Evolutionary conservation across 2,113 vertebrate genomes (phyloP).

Genomic region (Rhabdornis inornatus): DNA sequence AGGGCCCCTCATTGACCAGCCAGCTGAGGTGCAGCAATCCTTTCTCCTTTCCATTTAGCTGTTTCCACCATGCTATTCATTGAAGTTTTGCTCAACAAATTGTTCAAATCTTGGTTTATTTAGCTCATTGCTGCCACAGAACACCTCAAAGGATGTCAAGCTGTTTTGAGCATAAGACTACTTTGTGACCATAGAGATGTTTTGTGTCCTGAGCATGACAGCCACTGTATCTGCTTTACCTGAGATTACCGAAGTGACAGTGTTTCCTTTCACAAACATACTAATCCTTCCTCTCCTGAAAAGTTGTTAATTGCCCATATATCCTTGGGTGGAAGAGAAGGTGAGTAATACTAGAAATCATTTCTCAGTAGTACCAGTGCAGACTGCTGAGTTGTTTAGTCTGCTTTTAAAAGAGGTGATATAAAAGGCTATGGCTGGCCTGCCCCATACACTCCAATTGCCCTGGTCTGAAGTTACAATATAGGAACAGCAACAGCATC

Average conservation of each 20-base stretch:
- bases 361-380: not conserved
- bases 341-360: not conserved
- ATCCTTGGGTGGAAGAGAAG: not conserved
- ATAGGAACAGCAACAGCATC: not conserved
- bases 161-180: not conserved
- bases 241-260: not conserved
- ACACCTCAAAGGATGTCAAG: not conserved
- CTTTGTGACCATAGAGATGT: not conserved
- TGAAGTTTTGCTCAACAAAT: not conserved
- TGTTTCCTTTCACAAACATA: not conserved
- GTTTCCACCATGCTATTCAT: not conserved
- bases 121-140: not conserved
- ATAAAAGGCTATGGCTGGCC: not conserved
- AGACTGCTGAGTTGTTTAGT: not conserved
- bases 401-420: not conserved
- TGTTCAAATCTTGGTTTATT: not conserved
- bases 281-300: not conserved
- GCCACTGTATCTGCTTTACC: not conserved
- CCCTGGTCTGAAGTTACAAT: not conserved
- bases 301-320: not conserved
- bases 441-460: not conserved
- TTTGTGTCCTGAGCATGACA: not conserved
- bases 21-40: not conserved
- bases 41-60: not conserved
- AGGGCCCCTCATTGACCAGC: not conserved